A percentile compares a stretch with the other conserved stretches of the same genome.
Conservation (phyloP, 2,888 invertebrate species). For the Sinhomidia bicolor region DNA sequence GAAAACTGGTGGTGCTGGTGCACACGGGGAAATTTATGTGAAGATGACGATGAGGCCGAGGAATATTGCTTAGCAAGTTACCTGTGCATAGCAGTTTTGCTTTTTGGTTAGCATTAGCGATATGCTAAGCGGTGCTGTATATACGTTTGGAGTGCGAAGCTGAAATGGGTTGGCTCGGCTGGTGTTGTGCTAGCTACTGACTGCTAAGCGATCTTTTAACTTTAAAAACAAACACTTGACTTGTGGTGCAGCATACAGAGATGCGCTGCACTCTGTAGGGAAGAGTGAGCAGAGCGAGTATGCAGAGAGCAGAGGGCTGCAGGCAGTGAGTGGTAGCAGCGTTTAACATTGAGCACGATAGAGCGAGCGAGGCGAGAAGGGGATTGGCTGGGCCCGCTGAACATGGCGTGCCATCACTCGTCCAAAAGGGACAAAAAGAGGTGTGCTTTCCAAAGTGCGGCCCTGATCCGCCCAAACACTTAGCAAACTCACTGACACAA, state of each 20-base stretch:
- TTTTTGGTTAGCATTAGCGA: not conserved
- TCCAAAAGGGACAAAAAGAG: constrained; percentile 68
- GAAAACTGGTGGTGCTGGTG: no score
- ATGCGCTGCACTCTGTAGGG: no score
- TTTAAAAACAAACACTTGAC: not conserved
- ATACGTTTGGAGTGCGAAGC: no score
- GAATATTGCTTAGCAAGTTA: not conserved
- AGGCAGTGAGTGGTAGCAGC: not conserved
- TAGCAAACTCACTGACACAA: constrained; percentile 38
- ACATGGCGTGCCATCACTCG: constrained; percentile 54
- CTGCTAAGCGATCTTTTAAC: constrained; percentile 9
- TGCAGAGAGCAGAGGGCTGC: not conserved
- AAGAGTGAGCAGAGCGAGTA: not conserved
- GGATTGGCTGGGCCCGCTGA: constrained; percentile 56
- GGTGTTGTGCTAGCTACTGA: no score
- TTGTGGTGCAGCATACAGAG: no score
- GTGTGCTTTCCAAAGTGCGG: constrained; percentile 72
- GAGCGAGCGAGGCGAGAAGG: not conserved
- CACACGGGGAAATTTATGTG: no score
- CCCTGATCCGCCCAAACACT: constrained; percentile 73
- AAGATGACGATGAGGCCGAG: constrained; percentile 6
- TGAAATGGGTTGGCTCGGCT: constrained; percentile 6
- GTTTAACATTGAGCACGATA: constrained; percentile 14
- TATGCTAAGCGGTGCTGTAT: not conserved
- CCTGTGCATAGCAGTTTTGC: not conserved